These are phyloP conservation scores for Zalophus californianus DNA, from an alignment of 2,797 vertebrate genomes.

Conservation along the genomic window DNA sequence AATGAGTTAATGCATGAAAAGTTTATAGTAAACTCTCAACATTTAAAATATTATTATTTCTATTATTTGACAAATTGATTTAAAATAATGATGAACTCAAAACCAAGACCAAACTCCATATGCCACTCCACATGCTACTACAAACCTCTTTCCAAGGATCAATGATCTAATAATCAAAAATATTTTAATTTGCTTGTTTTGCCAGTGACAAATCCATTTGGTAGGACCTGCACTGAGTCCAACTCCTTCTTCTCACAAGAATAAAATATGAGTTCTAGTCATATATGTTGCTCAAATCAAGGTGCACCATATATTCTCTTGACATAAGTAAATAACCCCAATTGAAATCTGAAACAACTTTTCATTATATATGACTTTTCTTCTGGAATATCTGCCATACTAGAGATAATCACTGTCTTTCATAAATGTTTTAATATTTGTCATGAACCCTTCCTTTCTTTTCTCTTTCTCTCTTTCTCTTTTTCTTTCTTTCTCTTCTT, in stretches of 20 bases:
- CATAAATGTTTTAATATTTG: background rate
- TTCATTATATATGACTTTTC: background rate
- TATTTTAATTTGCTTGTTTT: background rate
- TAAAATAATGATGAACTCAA: background rate
- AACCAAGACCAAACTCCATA: background rate
- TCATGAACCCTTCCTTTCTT: background rate
- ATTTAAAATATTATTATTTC: background rate
- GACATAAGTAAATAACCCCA: background rate
- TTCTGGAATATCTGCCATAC: background rate
- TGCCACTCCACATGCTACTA: background rate
- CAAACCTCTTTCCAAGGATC: background rate
- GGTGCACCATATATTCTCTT: background rate
- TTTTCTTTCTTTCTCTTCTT: background rate
- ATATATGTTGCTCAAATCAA: background rate
- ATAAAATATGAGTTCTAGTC: background rate
- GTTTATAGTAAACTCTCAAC: background rate
- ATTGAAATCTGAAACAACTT: background rate
- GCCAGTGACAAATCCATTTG: background rate
- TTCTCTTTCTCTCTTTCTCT: background rate
- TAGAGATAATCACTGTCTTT: background rate
- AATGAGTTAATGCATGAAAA: background rate
- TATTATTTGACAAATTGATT: background rate
- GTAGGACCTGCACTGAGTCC: background rate
- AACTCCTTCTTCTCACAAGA: background rate
- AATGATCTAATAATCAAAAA: background rate